Base-by-base conservation (phyloP, 2,888 invertebrate genomes). In the Boloria euphrosyne region DNA sequence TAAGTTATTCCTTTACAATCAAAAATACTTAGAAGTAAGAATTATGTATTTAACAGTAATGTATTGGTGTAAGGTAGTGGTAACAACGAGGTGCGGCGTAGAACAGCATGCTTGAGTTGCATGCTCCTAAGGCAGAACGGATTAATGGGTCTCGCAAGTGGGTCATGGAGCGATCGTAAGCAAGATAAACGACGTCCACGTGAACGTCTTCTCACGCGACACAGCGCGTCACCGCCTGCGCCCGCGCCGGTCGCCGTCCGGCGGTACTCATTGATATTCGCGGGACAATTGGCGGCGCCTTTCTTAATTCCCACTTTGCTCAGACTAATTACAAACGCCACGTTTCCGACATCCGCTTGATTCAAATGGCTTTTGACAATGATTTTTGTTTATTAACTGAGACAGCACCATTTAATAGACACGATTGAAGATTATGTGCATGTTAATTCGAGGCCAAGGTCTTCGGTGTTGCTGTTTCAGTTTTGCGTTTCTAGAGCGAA, bases 251-350 rank as follows among this genome's bases (percentile, higher is more conserved):
- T 3, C 31, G 31, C 38, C 44, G 47, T n/a, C 44, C 44, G 54
- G 38, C 59, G 60, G 55, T 51, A 18, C 64, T 63, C 65, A 53
- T 69, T 66, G 66, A 69, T 69, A 57, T 62, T 64, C 69, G 68
- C 71, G 44, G 74, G 76, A 58, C 76, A 73, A 75, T 76, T 76
- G 74, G 67, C 77, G 77, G 77, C 74, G 65, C 68, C 75, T 76
- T 74, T 75, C 71, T 74, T 74, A 73, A 76, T 75, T 75, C 71
- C 71, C 70, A 66, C 69, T 55, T 55, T 69, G 58, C 43, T 62
- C 58, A 44, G 64, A 65, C 49, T 47, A 65, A 65, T 65, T 65
- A 65, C 64, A 46, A 65, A 47, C 64, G 58, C 54, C 65, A 50
- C 50, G 38, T 58, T 64, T 65, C 66, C 67, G 62, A 65, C 68